phyloP scores from a whole-genome alignment of 1,140 invertebrate species.

The Cylas formicarius region DNA sequence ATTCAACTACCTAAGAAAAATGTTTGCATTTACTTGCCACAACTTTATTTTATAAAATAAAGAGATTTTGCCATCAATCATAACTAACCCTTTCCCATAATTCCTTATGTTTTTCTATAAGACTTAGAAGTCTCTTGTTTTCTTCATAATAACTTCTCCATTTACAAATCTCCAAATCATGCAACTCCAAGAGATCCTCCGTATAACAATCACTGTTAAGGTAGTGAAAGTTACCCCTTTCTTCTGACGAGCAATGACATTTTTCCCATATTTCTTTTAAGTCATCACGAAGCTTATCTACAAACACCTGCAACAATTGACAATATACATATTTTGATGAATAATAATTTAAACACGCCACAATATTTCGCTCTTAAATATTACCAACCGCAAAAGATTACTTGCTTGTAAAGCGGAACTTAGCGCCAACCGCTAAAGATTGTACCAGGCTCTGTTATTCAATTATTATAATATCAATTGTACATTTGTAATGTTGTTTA shows the following conservation, averaged over 20 bases:
- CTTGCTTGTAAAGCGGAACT: too few species aligned
- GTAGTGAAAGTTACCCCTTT: constrained; percentile 56
- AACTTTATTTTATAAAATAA: constrained; percentile 1
- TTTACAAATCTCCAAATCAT: constrained; percentile 66
- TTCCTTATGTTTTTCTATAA: constrained; percentile 44
- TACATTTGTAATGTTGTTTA: too few species aligned
- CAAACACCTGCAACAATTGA: constrained; percentile 54
- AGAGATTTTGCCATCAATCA: neutral
- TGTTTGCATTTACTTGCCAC: neutral
- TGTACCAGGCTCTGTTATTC: too few species aligned
- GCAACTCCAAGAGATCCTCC: constrained; percentile 64
- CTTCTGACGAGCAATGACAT: constrained; percentile 55
- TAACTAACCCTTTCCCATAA: constrained; percentile 16
- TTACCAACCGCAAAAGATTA: too few species aligned
- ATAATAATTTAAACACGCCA: neutral
- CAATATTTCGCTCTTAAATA: too few species aligned
- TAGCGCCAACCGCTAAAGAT: too few species aligned
- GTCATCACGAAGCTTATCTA: constrained; percentile 60
- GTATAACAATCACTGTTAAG: constrained; percentile 57
- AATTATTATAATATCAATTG: too few species aligned
- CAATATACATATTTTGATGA: neutral
- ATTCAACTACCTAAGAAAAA: constrained; percentile 32
- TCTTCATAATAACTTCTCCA: constrained; percentile 59
- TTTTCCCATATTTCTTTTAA: constrained; percentile 64
- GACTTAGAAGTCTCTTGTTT: constrained; percentile 55